These are phyloP conservation scores for Clarias fuscus DNA, from an alignment of 2,797 vertebrate species.

Conservation along the genomic window DNA sequence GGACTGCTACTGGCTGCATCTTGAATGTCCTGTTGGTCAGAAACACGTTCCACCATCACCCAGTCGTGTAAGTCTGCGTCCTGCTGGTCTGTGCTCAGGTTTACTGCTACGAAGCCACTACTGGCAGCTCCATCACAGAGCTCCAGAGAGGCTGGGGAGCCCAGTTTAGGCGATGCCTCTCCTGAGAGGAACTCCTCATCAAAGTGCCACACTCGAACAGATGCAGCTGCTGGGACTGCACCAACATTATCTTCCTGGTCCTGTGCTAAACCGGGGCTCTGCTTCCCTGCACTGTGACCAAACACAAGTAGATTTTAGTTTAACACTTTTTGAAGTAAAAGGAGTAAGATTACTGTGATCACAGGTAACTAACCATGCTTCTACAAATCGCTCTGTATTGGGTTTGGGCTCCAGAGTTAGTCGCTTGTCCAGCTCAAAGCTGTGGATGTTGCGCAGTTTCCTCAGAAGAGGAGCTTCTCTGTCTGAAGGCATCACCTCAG, in stretches of 20 bases:
- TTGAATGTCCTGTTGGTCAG: slow-evolving; percentile 79
- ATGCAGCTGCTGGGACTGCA: slow-evolving; percentile 47
- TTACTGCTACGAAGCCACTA: slow-evolving; percentile 92
- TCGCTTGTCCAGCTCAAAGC: slow-evolving; percentile 92
- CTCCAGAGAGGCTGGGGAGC: slow-evolving; percentile 83
- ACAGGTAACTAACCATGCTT: slow-evolving; percentile 79
- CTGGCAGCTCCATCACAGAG: slow-evolving; percentile 84
- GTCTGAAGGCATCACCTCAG: slow-evolving; percentile 84
- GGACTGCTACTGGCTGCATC: slow-evolving; percentile 75
- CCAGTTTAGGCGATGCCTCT: slow-evolving; percentile 77
- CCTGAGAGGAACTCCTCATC: slow-evolving; percentile 90
- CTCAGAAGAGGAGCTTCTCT: slow-evolving; percentile 86
- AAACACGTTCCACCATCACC: slow-evolving; percentile 93
- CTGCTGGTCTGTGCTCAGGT: slow-evolving; percentile 90
- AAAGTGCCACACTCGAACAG: slow-evolving; percentile 84
- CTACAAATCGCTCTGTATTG: slow-evolving; percentile 86
- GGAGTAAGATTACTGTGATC: not conserved
- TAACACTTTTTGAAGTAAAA: not conserved
- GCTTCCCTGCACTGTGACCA: slow-evolving; percentile 77
- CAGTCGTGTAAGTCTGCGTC: slow-evolving; percentile 93
- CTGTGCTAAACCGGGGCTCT: slow-evolving; percentile 66
- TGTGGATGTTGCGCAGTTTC: slow-evolving; percentile 93
- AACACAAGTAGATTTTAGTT: slow-evolving; percentile 35
- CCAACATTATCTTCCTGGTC: slow-evolving; percentile 55
- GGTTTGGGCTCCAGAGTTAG: slow-evolving; percentile 88